Percentiles rank a stretch among this genome's conserved stretches.
phyloP scores from a whole-genome alignment of 2,797 vertebrate species.

The Streptopelia turtur region DNA sequence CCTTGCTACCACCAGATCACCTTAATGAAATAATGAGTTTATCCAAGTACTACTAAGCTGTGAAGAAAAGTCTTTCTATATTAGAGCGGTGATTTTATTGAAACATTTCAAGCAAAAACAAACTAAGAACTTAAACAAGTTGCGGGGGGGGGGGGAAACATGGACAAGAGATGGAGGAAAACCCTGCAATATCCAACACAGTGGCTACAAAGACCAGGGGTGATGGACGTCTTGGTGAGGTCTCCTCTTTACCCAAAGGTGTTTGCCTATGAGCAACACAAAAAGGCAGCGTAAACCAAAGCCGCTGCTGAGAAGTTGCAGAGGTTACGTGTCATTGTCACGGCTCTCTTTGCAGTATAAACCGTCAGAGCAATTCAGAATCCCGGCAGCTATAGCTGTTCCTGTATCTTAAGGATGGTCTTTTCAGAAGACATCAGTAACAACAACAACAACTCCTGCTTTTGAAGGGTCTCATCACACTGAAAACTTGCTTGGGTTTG shows the following conservation, averaged over 20 bases:
- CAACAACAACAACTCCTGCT: background rate
- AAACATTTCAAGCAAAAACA: background rate
- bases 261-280: background rate
- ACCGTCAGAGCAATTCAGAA: constrained; percentile 40
- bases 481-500: constrained; percentile 26
- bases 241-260: background rate
- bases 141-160: background rate
- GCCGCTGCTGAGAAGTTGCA: too few species aligned
- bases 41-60: background rate
- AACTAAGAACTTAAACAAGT: background rate
- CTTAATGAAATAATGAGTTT: background rate
- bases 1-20: background rate
- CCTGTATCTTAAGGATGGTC: constrained; percentile 6
- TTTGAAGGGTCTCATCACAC: constrained; percentile 4
- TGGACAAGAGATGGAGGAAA: background rate
- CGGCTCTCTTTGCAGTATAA: constrained; percentile 51
- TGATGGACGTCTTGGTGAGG: fast-evolving
- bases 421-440: constrained; percentile 9
- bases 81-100: background rate
- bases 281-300: too few species aligned
- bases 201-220: background rate
- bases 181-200: background rate
- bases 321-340: constrained; percentile 74
- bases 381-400: constrained; percentile 22
- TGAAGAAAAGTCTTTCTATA: background rate